Conservation (phyloP, 2,113 vertebrate species). For the Poecile atricapillus region DNA sequence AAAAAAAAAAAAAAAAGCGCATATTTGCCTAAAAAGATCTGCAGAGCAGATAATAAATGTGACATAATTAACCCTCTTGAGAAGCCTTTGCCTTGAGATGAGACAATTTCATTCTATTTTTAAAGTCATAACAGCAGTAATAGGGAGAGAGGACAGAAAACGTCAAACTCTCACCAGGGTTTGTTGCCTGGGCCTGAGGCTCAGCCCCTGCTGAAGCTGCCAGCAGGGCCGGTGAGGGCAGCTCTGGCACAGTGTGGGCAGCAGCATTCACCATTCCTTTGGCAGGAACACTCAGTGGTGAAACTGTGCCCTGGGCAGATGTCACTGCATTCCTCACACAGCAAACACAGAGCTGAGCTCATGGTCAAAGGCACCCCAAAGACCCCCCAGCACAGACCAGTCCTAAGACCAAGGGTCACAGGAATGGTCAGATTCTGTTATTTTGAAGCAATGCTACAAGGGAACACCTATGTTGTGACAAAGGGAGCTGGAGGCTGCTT, state of each 20-base stretch:
- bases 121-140: conserved; percentile 2
- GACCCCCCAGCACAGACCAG: not conserved
- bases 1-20: not conserved
- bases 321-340: not conserved
- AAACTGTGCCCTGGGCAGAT: not conserved
- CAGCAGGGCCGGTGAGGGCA: rapidly evolving
- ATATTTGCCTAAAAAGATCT: not conserved
- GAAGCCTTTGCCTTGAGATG: conserved; percentile 4
- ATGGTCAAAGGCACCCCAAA: not conserved
- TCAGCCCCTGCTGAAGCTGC: not conserved
- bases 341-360: not conserved
- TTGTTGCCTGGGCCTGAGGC: not conserved
- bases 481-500: not conserved
- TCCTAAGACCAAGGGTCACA: not conserved
- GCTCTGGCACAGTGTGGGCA: rapidly evolving
- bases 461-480: not conserved
- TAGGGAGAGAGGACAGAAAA: not conserved
- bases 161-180: not conserved
- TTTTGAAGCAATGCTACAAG: not conserved
- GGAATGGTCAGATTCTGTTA: rapidly evolving
- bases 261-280: not conserved
- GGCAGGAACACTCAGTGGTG: not conserved
- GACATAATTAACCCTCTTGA: conserved; percentile 45
- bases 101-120: conserved; percentile 13
- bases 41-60: not conserved